Base-by-base conservation (phyloP, 2,888 invertebrate genomes). In the Meta bourneti region DNA sequence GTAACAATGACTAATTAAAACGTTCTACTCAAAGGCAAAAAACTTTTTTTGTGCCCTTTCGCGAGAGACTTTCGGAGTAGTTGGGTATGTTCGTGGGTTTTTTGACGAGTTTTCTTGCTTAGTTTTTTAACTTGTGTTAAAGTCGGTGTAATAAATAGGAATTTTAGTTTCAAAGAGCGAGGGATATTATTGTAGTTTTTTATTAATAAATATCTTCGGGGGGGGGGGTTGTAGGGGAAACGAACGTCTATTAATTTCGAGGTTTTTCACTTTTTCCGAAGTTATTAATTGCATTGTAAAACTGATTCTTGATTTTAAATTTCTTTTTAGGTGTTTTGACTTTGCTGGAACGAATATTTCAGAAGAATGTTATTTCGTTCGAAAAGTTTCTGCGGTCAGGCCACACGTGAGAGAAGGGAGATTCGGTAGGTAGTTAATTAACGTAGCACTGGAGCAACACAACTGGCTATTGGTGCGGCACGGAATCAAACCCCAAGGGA, bases 1-100 rank as follows among this genome's bases (percentile, higher is more conserved):
- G 87, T 54, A 78, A 86, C 86, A 91, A 87, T 83, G 87, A 87
- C 87, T 91, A 87, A 91, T 91, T 91, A 87, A 87, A 90, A 85
- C 77, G 75, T 69, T 85, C 49, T 54, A 75, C 20, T 69, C 52
- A 69, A 16, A n/a, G 8, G 74, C 70, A 84, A 74, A 54, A 80
- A 78, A 49, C 7, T 75, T 54, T 80, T 80, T 79, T 88, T 79
- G 54, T 7, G 16, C 54, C 13, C 7, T 71, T 16, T n/a, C 13
- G 9, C 16, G 1, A 7, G 49, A 19, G 69, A 70, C 20, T 34
- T 77, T 70, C 48, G 75, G 78, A 16, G 4, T 19, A 51, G 20
- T 16, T 69, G 77, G 77, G 77, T 70, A 75, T 61, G 16, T 51
- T 13, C 51, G 54, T 74, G 61, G 20, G 13, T 16, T 81, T 19